Conservation (phyloP, 2,113 vertebrate species). For the Bagarius yarrelli region DNA sequence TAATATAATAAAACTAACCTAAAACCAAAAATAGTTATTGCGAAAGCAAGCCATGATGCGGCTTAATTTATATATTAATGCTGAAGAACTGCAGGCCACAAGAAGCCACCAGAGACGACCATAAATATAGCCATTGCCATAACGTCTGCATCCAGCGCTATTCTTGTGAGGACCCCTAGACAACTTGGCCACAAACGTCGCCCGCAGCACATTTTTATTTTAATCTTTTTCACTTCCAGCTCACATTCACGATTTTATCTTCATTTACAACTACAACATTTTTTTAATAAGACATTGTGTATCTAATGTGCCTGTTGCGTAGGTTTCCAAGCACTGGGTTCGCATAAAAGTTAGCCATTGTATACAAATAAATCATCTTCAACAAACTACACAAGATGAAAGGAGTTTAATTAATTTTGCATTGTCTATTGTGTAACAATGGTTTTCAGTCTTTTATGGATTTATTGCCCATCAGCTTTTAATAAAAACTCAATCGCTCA, state of each 20-base stretch:
- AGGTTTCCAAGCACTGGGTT: background rate
- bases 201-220: background rate
- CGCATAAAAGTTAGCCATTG: background rate
- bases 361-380: background rate
- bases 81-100: constrained; percentile 10
- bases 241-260: constrained; percentile 6
- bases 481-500: background rate
- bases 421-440: background rate
- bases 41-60: background rate
- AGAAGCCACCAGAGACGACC: constrained; percentile 25
- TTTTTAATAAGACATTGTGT: background rate
- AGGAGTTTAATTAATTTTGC: background rate
- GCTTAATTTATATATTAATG: constrained; percentile 1
- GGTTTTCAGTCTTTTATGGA: background rate
- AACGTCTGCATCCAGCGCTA: constrained; percentile 38
- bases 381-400: background rate
- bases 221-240: background rate
- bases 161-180: constrained; percentile 33
- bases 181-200: background rate
- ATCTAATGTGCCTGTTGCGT: background rate
- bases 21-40: constrained; percentile 8
- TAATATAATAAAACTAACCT: constrained; percentile 1
- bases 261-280: background rate
- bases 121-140: constrained; percentile 43
- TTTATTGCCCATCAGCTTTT: background rate